phyloP scores from a whole-genome alignment of 2,888 invertebrate species.

The Pherbina coryleti region DNA sequence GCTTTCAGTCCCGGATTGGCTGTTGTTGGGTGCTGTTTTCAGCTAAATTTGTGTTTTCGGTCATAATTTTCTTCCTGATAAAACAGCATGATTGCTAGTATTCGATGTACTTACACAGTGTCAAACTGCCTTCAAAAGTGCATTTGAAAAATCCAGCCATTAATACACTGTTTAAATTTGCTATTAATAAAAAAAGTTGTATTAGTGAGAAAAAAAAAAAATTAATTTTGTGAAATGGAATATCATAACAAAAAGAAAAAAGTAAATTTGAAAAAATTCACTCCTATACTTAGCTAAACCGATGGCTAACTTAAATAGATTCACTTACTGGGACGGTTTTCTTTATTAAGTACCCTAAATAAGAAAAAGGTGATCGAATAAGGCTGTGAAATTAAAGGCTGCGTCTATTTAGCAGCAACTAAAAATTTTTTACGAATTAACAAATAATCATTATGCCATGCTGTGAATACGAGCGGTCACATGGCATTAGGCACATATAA shows the following conservation, averaged over 20 bases:
- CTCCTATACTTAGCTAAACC: background rate
- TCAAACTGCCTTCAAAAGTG: background rate
- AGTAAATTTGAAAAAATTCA: background rate
- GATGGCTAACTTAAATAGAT: no score
- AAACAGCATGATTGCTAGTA: conserved; percentile 13
- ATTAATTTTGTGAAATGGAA: background rate
- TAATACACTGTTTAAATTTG: no score
- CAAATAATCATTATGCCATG: background rate
- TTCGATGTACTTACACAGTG: conserved; percentile 1
- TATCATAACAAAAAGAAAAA: background rate
- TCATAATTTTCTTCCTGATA: background rate
- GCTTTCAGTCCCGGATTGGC: conserved; percentile 69
- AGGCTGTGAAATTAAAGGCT: no score
- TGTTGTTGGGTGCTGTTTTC: conserved; percentile 64
- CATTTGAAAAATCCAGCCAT: no score
- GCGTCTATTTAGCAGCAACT: no score
- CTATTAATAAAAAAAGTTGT: no score
- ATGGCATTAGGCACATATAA: background rate
- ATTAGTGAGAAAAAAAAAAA: no score
- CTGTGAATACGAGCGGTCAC: background rate
- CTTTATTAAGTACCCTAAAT: no score
- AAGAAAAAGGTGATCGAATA: no score
- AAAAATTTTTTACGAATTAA: background rate
- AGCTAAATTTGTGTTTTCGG: conserved; percentile 13
- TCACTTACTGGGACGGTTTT: no score